Conservation (phyloP, 2,113 vertebrate species). For the Addax nasomaculatus region DNA sequence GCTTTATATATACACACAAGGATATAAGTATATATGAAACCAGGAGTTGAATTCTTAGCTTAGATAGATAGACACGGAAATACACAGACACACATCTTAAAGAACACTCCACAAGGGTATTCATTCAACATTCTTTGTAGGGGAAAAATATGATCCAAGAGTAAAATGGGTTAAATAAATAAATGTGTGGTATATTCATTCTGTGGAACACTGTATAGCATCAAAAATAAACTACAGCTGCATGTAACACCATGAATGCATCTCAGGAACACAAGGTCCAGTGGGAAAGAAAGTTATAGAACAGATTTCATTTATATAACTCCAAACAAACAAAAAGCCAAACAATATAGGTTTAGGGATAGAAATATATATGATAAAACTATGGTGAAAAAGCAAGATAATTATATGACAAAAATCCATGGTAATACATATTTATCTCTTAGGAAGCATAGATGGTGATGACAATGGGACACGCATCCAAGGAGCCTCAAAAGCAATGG, state of each 20-base stretch:
- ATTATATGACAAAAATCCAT: not conserved
- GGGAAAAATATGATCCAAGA: not conserved
- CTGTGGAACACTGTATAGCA: not conserved
- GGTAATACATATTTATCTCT: not conserved
- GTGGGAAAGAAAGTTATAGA: not conserved
- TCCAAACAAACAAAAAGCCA: not conserved
- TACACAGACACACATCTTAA: not conserved
- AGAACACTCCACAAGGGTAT: not conserved
- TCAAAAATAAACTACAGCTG: not conserved
- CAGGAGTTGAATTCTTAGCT: not conserved
- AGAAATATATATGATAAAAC: not conserved
- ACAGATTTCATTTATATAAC: not conserved
- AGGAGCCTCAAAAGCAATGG: no score
- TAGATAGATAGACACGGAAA: not conserved
- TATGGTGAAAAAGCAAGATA: not conserved
- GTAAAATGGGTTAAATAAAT: not conserved
- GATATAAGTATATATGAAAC: not conserved
- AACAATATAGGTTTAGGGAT: not conserved
- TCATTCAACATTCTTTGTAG: not conserved
- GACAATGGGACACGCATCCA: accelerated
- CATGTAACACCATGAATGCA: not conserved
- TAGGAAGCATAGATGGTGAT: not conserved
- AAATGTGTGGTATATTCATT: not conserved
- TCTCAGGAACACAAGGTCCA: not conserved
- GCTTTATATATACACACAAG: not conserved